Evolutionary conservation across 1,140 invertebrate species (phyloP).

Genomic region (Agrypnia vestita): DNA sequence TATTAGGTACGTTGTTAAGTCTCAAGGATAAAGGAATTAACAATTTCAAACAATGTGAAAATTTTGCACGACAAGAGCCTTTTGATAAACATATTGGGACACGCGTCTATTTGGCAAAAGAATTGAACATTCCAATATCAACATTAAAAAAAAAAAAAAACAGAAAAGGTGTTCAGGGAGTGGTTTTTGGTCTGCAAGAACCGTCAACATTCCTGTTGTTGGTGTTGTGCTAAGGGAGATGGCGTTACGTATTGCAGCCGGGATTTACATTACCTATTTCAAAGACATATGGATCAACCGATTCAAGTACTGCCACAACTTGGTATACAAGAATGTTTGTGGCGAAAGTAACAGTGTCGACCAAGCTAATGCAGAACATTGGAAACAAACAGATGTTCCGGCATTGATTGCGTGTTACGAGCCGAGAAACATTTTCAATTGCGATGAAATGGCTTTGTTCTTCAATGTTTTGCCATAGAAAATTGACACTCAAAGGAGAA

Average conservation of each 20-base stretch:
- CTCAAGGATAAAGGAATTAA: no score
- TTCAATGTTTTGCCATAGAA: background rate
- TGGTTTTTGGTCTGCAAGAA: slow-evolving; percentile 15
- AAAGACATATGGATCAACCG: slow-evolving; percentile 38
- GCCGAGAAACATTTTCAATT: background rate
- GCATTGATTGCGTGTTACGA: slow-evolving; percentile 1
- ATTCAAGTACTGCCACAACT: slow-evolving; percentile 40
- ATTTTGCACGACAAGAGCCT: no score
- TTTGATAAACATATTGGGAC: no score
- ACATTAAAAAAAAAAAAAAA: slow-evolving; percentile 34
- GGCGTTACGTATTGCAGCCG: slow-evolving; percentile 9
- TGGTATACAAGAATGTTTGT: slow-evolving; percentile 29
- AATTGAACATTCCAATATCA: background rate
- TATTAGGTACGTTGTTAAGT: no score
- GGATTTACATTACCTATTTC: slow-evolving; percentile 18
- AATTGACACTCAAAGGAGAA: background rate
- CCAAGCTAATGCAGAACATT: no score
- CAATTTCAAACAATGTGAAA: no score
- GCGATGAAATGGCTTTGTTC: background rate
- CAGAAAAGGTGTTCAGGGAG: slow-evolving; percentile 20
- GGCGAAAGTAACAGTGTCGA: slow-evolving; percentile 4
- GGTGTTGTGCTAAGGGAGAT: slow-evolving; percentile 13
- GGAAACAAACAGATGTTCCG: no score
- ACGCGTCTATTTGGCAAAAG: background rate
- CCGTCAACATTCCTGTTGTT: slow-evolving; percentile 3